These are phyloP conservation scores for Penaeus indicus DNA, from an alignment of 1,140 invertebrate species.

Conservation along the genomic window DNA sequence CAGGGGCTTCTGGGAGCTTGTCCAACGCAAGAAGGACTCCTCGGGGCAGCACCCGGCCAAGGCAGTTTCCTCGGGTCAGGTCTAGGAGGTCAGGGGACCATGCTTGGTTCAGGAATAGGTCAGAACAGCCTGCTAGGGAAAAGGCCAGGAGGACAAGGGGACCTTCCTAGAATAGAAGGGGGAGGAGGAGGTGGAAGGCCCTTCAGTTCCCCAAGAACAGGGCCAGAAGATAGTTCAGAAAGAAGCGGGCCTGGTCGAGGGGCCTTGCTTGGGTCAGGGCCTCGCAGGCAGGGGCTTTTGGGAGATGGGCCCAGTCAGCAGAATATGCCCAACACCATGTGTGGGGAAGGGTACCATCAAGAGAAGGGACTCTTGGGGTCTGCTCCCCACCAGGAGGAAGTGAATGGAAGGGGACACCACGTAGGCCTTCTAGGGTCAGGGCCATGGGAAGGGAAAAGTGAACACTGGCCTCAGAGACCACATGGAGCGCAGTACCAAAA, in stretches of 20 bases:
- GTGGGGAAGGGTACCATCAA: no score
- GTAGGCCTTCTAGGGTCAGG: conserved; percentile 29
- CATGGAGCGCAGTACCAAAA: background rate
- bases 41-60: background rate
- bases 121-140: background rate
- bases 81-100: conserved; percentile 10
- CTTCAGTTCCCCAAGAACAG: background rate
- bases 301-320: no score
- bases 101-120: conserved; percentile 34
- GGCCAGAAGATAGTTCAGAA: background rate
- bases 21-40: conserved; percentile 1
- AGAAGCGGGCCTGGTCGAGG: background rate
- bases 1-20: conserved; percentile 52
- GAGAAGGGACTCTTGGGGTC: no score
- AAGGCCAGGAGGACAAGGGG: conserved; percentile 42
- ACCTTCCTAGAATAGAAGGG: conserved; percentile 34
- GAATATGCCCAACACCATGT: no score
- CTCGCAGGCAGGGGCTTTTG: no score
- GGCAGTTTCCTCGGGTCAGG: conserved; percentile 35
- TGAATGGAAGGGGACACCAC: conserved; percentile 22
- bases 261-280: conserved; percentile 9
- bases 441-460: background rate
- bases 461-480: background rate
- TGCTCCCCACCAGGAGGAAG: conserved; percentile 9
- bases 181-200: conserved; percentile 5